These are phyloP conservation scores for Pogoniulus pusillus DNA, from an alignment of 2,797 vertebrate genomes.

Conservation along the genomic window DNA sequence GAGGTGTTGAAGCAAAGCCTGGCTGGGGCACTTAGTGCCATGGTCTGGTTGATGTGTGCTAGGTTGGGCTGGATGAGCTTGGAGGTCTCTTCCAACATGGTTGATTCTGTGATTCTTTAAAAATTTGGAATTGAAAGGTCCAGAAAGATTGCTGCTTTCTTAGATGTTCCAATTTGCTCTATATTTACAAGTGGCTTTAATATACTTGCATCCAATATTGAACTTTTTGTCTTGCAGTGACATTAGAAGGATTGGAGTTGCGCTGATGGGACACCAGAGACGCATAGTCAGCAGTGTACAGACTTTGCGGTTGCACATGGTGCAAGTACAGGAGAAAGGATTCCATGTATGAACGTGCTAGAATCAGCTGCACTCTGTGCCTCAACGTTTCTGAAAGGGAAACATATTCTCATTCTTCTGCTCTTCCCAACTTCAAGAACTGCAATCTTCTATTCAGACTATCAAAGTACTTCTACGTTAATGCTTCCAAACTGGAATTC, in stretches of 20 bases:
- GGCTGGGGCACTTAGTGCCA: too few relatives aligned
- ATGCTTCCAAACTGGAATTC: constrained; percentile 77
- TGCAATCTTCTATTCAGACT: constrained; percentile 65
- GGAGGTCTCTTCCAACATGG: too few relatives aligned
- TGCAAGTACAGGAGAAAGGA: constrained; percentile 93
- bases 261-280: constrained; percentile 91
- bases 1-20: too few relatives aligned
- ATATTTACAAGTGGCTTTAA: background rate
- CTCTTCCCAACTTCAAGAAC: constrained; percentile 71
- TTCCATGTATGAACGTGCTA: constrained; percentile 87
- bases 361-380: constrained; percentile 85
- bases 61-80: too few relatives aligned
- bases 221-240: constrained; percentile 74
- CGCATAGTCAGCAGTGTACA: constrained; percentile 99
- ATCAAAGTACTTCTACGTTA: constrained; percentile 62
- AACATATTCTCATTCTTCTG: constrained; percentile 72
- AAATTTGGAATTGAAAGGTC: background rate
- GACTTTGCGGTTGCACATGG: constrained; percentile 94
- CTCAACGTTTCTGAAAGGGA: constrained; percentile 83
- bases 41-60: too few relatives aligned
- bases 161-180: background rate
- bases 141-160: background rate
- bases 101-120: too few relatives aligned
- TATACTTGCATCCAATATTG: background rate
- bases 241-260: constrained; percentile 83